A percentile compares a stretch with the other conserved stretches of the same genome.
phyloP scores from a whole-genome alignment of 2,888 invertebrate genomes.

The Blera fallax region DNA sequence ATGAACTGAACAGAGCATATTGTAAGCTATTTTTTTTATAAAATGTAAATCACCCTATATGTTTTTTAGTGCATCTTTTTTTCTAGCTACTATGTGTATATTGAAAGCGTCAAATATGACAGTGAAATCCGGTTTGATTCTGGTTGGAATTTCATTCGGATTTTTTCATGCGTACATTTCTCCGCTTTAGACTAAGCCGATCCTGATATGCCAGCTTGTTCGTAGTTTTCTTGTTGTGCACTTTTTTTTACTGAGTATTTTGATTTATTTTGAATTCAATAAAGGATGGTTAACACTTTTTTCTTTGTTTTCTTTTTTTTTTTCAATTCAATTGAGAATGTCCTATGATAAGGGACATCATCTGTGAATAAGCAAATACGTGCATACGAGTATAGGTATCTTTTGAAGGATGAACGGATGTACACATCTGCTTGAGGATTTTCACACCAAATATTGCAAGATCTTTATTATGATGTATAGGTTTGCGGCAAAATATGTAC shows the following conservation, averaged over 20 bases:
- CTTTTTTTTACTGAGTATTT: slow-evolving; percentile 19
- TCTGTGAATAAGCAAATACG: background rate
- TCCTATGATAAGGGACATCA: slow-evolving; percentile 23
- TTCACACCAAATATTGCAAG: slow-evolving; percentile 15
- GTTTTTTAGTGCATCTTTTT: background rate
- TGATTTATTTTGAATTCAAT: slow-evolving; percentile 29
- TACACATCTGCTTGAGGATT: slow-evolving; percentile 31
- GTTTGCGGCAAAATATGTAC: slow-evolving; percentile 10
- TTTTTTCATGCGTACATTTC: slow-evolving; percentile 47
- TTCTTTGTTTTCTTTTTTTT: slow-evolving; percentile 6
- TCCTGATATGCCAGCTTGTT: slow-evolving; percentile 38
- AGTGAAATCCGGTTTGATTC: slow-evolving; percentile 37
- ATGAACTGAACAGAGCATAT: background rate
- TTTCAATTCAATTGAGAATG: slow-evolving; percentile 25
- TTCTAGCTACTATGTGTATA: too few relatives aligned
- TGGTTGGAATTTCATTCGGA: slow-evolving; percentile 31
- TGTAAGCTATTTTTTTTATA: background rate
- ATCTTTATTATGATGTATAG: slow-evolving; percentile 20
- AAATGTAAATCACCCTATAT: background rate
- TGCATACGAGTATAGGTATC: background rate
- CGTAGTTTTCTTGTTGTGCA: slow-evolving; percentile 16
- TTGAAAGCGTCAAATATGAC: slow-evolving; percentile 27
- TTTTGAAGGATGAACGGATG: slow-evolving; percentile 15
- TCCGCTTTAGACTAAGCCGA: slow-evolving; percentile 42
- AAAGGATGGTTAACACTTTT: slow-evolving; percentile 10